Base-by-base conservation (phyloP, 2,797 vertebrate species). In the Diplodus sargus region DNA sequence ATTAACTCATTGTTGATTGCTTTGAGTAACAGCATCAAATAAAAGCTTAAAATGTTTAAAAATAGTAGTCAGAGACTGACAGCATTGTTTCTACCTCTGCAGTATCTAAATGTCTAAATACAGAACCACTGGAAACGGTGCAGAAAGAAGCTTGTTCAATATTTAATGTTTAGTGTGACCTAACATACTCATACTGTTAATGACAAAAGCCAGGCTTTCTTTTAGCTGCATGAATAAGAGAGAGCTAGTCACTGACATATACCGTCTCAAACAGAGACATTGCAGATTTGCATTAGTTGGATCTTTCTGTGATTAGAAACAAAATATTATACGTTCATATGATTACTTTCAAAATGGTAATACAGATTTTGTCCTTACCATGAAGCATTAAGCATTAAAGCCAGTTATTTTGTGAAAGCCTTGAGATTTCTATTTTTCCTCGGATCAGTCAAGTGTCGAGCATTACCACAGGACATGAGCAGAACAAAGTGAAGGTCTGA, bases 91-190 rank as follows among this genome's bases (percentile, higher is more conserved):
- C 14, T 49, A 4, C 20, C 7, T 25, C 3, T 30, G 47, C 45
- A 18, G 11, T 11, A 18, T 3, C 39, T 39, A 11, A 13, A 49
- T 60, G n/a, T 54, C 22, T 51, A 17, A 65, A 53, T 25, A 57
- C 11, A 23, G 16, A 61, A 47, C 23, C 2, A 5, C 2, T 62
- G 28, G 42, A 68, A 48, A 62, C 23, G 30, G 48, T 49, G 42
- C 73, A 74, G 57, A 81, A 60, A 49, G 25, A 22, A 45, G 23
- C 23, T n/a, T 77, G 25, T 77, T 71, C 5, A 66, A 62, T 74
- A 78, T 68, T 78, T 85, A 0, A 84, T 73, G 20, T 68, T 73
- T 22, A 39, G 22, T 67, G 76, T 72, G 53, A 47, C 60, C 22
- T 48, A 60, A 69, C 49, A 51, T 51, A 13, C 34, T 28, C 49